Base-by-base conservation (phyloP, 2,888 invertebrate species). In the Malacosoma neustria region DNA sequence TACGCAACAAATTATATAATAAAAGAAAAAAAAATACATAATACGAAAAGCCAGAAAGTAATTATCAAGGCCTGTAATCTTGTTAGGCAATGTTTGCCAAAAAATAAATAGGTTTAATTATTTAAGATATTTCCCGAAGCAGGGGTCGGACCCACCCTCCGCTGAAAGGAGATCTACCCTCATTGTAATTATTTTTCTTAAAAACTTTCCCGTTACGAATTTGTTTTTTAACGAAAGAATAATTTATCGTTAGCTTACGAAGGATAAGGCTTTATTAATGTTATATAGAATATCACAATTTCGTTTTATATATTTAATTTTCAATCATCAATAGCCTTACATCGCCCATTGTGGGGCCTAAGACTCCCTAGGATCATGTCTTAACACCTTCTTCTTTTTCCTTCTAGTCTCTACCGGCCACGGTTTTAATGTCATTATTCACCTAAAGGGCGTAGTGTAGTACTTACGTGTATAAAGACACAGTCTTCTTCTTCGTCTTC, bases 111-210 rank as follows among this genome's bases (percentile, higher is more conserved):
- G 63, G 61, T 50, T 48, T 76, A 79, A 81, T 80, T 79, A 80
- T 81, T 79, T 76, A 76, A 69, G 67, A 67, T 72, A 67, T 60
- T 64, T 61, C 46, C 36, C 45, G 40, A 50, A 47, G 9, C 2
- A 5, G 9, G 22, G 22, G 22, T 5, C 9, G 6, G 22, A 9
- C 5, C 22, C 22, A 22, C 22, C 22, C 22, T 22, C 22, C 51
- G 71, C 45, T 58, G 68, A 71, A 69, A 71, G 63, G 59, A 59
- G 59, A 62, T 41, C 49, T 41, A 51, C 57, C 61, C 62, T 66
- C 51, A 61, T 66, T 72, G 69, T 84, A 84, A 84, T 84, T 82
- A 82, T 84, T 84, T 81, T 75, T 72, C 71, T 64, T 58, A 51
- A 60, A 70, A 81, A 79, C 71, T 79, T 77, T 67, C 57, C 59